Evolutionary conservation across 1,140 invertebrate genomes (phyloP), one percentile per base, ranked within the genome.

Genomic region (Pissodes strobi): DNA sequence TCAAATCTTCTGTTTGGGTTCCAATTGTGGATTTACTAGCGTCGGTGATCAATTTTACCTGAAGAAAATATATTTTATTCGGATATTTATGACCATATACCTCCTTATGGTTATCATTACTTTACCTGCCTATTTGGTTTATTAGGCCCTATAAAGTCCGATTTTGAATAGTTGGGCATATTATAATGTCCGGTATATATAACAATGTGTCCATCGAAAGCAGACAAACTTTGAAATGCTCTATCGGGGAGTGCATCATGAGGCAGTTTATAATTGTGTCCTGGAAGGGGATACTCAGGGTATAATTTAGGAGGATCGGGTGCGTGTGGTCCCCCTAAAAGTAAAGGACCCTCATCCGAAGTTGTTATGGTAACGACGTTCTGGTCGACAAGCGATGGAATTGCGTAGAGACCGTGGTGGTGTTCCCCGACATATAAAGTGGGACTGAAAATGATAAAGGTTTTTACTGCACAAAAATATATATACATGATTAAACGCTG

Each of bases 371-470:
- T 88, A 9, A 88, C 85, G 8, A 85, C 88, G 58, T 89, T 88
- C 70, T 92, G 88, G 80, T 97, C 95, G 0, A 95, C 94, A 18
- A 96, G 79, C 0, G 94, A 94, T 2, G 93, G 93, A 37, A 98
- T 76, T 0, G 95, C 96, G 79, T 97, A 99, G 1, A 95, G 79
- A 1, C 92, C 93, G 76, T 92, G 86, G 56, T 84, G 82, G 79
- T 94, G 90, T 78, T 97, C 90, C 4, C 96, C 96, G 67, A 99
- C 87, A 79, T 97, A 99, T 13, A 98, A 80, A 0, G 94, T 97
- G 52, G 92, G 92, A 69, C 92, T 95, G 76, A 70, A 82, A 85
- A 27, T 3, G 15, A 18, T n/a, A n/a, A n/a, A n/a, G n/a, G n/a
- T n/a, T n/a, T n/a, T n/a, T n/a, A n/a, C n/a, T n/a, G n/a, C n/a